Evolutionary conservation across 2,113 vertebrate species (phyloP).

Genomic region (Oxyura jamaicensis): DNA sequence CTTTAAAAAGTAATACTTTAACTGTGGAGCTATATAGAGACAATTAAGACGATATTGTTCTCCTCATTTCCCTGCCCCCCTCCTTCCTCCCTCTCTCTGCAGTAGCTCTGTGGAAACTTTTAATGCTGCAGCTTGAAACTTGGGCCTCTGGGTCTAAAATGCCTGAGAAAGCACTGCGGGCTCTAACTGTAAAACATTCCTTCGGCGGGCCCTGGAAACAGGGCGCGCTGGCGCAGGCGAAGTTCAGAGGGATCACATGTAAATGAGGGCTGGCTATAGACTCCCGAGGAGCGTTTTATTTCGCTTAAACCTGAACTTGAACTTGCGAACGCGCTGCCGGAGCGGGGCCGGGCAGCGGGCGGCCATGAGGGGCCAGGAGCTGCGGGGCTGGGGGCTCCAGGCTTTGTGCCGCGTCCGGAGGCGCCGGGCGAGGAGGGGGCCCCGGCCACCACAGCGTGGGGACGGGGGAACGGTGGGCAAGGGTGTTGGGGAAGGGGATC

Average conservation of each 20-base stretch:
- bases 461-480: background rate
- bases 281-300: conserved; percentile 74
- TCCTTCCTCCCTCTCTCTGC: conserved; percentile 48
- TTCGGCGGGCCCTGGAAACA: conserved; percentile 78
- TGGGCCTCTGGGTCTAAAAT: conserved; percentile 68
- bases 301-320: conserved; percentile 81
- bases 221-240: conserved; percentile 61
- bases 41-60: conserved; percentile 72
- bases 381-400: background rate
- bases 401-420: background rate
- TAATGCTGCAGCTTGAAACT: conserved; percentile 68
- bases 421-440: background rate
- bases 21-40: conserved; percentile 68
- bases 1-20: conserved; percentile 74
- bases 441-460: background rate
- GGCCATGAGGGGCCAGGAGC: background rate
- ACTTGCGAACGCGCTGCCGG: conserved; percentile 62
- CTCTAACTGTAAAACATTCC: conserved; percentile 80
- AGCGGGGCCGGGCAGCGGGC: background rate
- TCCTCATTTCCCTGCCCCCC: conserved; percentile 12
- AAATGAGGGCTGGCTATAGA: conserved; percentile 76
- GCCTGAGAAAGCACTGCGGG: conserved; percentile 77
- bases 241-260: conserved; percentile 78
- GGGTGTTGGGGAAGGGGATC: background rate
- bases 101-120: conserved; percentile 74